Percentiles rank a stretch among this genome's conserved stretches.
phyloP scores from a whole-genome alignment of 2,113 vertebrate species.

The Platycercus adscitus region DNA sequence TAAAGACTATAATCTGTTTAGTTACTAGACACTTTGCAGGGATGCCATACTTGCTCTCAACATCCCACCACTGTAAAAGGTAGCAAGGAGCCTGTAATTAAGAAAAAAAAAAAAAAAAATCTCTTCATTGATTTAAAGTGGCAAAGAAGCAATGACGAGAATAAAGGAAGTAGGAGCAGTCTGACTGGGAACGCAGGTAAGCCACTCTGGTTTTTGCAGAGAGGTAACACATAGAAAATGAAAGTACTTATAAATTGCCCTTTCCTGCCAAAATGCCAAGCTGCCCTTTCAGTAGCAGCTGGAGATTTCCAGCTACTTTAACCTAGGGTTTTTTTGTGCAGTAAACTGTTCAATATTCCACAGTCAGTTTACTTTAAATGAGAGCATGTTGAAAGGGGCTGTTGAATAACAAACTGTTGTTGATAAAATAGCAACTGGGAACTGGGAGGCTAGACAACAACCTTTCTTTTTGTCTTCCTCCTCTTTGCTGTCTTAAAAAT shows the following conservation, averaged over 20 bases:
- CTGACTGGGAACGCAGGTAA: neutral
- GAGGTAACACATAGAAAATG: neutral
- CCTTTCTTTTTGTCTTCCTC: neutral
- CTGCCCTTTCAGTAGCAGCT: slow-evolving; percentile 27
- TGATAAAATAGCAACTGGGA: neutral
- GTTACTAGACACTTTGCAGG: neutral
- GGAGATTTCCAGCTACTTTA: neutral
- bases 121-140: neutral
- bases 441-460: neutral
- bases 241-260: neutral
- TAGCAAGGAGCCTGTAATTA: neutral
- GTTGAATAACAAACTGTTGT: neutral
- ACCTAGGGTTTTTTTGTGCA: neutral
- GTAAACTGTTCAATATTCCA: slow-evolving; percentile 32
- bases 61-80: neutral
- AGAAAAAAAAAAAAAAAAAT: neutral
- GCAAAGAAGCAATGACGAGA: neutral
- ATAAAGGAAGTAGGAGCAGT: neutral
- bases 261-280: slow-evolving; percentile 50
- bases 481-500: neutral
- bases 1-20: neutral
- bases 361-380: neutral
- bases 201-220: neutral
- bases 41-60: neutral
- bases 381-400: neutral